Conservation (phyloP, 2,113 vertebrate species). For the Eptesicus fuscus region DNA sequence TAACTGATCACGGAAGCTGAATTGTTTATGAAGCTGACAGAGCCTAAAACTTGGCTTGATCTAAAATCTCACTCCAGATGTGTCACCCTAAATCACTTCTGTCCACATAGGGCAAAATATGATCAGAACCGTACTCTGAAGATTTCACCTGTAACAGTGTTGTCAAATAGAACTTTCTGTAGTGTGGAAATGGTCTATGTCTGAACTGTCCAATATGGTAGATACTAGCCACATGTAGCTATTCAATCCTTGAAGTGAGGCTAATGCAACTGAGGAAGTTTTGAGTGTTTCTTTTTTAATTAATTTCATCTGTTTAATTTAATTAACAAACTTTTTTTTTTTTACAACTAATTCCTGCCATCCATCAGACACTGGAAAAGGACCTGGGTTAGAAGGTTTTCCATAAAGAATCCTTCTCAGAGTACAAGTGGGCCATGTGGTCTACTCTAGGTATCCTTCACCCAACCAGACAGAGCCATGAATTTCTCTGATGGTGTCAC, state of each 20-base stretch:
- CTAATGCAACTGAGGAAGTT: background rate
- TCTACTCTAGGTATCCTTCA: accelerated
- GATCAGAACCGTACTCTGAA: background rate
- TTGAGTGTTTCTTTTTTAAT: background rate
- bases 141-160: background rate
- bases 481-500: background rate
- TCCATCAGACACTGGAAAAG: background rate
- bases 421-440: background rate
- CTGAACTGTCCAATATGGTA: background rate
- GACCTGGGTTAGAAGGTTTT: background rate
- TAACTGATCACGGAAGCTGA: background rate
- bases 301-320: background rate
- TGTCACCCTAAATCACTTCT: background rate
- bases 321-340: background rate
- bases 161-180: background rate
- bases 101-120: background rate
- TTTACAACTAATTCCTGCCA: background rate
- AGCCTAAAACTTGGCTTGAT: background rate
- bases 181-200: background rate
- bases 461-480: background rate
- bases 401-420: background rate
- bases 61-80: background rate
- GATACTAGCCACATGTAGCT: background rate
- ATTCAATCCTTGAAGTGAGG: background rate
- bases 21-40: background rate